Percentiles rank a stretch among this genome's conserved stretches.
Conservation (phyloP, 2,113 vertebrate species). For the Trogon melanurus region DNA sequence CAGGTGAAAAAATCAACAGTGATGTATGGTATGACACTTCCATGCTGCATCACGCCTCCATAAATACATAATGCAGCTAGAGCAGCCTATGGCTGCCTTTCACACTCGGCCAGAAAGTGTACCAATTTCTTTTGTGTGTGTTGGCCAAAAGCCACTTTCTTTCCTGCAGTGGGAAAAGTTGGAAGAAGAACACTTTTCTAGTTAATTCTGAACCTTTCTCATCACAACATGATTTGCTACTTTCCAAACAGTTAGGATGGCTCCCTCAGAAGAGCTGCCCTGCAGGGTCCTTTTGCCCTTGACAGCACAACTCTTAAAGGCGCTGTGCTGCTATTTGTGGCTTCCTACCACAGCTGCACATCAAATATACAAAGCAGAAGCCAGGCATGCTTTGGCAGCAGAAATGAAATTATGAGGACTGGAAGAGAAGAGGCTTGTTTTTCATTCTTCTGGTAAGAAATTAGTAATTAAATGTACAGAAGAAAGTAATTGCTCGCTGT, state of each 20-base stretch:
- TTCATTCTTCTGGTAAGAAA: conserved; percentile 56
- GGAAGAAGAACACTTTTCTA: neutral
- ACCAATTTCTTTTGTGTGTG: neutral
- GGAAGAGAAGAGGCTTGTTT: neutral
- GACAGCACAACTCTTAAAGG: conserved; percentile 3
- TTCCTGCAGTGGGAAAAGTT: neutral
- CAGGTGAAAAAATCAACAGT: neutral
- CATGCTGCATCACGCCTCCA: neutral
- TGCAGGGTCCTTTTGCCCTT: conserved; percentile 25
- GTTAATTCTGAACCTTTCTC: neutral
- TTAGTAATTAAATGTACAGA: conserved; percentile 48
- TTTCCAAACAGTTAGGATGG: neutral
- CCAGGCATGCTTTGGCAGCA: conserved; percentile 16
- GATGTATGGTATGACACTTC: neutral
- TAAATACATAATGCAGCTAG: neutral
- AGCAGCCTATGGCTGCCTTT: neutral
- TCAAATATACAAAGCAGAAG: conserved; percentile 24
- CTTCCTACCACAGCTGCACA: conserved; percentile 52
- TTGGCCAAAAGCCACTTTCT: neutral
- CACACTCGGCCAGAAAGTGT: neutral
- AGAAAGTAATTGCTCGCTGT: conserved; percentile 20
- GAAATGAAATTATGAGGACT: conserved; percentile 13
- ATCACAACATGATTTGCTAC: neutral
- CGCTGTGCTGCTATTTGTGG: conserved; percentile 19
- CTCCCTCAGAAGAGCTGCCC: neutral